Conservation (phyloP, 2,113 vertebrate species). For the Nothoprocta perdicaria region DNA sequence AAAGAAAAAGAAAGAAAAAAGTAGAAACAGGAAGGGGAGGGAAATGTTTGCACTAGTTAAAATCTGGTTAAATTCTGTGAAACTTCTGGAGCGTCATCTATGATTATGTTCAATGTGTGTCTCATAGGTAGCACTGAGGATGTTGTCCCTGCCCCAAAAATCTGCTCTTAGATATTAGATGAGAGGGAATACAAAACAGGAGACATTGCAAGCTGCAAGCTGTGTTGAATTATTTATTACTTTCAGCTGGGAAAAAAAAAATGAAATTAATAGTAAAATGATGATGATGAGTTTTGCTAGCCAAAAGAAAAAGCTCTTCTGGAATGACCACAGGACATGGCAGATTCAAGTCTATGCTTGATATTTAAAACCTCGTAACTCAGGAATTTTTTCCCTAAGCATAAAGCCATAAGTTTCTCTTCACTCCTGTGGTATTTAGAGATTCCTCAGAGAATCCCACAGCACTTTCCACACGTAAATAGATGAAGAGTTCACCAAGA, state of each 20-base stretch:
- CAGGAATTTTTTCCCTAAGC: neutral
- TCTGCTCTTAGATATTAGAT: neutral
- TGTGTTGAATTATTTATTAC: neutral
- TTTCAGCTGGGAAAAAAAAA: neutral
- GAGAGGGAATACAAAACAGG: neutral
- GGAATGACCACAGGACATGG: neutral
- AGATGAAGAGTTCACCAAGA: neutral
- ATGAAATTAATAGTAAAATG: neutral
- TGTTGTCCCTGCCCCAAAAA: neutral
- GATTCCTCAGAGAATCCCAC: neutral
- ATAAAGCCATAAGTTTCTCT: neutral
- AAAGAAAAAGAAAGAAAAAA: neutral
- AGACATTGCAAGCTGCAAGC: neutral
- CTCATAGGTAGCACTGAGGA: neutral
- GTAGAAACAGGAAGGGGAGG: neutral
- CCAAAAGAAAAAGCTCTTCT: neutral
- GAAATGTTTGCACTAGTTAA: constrained; percentile 20
- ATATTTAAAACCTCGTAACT: neutral
- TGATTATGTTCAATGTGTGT: neutral
- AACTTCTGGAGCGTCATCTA: constrained; percentile 25
- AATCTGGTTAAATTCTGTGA: neutral
- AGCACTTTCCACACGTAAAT: neutral
- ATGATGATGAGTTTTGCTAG: neutral
- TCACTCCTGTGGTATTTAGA: neutral
- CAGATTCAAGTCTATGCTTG: neutral